A percentile compares a stretch with the other conserved stretches of the same genome.
Evolutionary conservation across 2,113 vertebrate genomes (phyloP).

Genomic region (Corythoichthys haematopterus): DNA sequence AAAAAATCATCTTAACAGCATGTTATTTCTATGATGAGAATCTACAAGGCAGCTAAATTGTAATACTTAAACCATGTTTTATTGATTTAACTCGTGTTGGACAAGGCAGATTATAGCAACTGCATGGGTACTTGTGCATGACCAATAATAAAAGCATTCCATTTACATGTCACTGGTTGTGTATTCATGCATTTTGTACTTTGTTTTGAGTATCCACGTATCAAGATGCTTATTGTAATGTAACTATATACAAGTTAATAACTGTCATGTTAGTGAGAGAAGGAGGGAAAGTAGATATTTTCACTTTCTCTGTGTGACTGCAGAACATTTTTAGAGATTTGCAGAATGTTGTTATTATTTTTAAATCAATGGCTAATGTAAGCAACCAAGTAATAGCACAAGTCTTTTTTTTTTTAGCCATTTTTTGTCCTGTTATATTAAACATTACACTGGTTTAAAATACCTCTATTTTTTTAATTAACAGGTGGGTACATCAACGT

Average conservation of each 20-base stretch:
- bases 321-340: background rate
- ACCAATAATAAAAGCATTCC: conserved; percentile 64
- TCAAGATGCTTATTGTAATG: background rate
- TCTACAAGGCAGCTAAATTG: conserved; percentile 56
- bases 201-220: background rate
- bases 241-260: background rate
- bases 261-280: background rate
- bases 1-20: conserved; percentile 25
- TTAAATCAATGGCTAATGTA: background rate
- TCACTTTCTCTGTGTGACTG: background rate
- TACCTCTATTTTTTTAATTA: background rate
- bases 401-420: background rate
- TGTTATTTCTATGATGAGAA: conserved; percentile 30
- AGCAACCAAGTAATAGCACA: background rate
- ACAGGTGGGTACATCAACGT: background rate
- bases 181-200: conserved; percentile 5
- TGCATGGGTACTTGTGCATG: conserved; percentile 58
- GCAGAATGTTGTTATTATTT: background rate
- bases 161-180: conserved; percentile 11
- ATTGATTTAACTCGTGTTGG: conserved; percentile 31
- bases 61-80: conserved; percentile 33
- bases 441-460: background rate
- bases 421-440: background rate
- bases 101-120: conserved; percentile 32
- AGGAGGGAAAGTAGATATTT: background rate